Evolutionary conservation across 2,113 vertebrate genomes (phyloP).

Genomic region (Cyanoliseus patagonus): DNA sequence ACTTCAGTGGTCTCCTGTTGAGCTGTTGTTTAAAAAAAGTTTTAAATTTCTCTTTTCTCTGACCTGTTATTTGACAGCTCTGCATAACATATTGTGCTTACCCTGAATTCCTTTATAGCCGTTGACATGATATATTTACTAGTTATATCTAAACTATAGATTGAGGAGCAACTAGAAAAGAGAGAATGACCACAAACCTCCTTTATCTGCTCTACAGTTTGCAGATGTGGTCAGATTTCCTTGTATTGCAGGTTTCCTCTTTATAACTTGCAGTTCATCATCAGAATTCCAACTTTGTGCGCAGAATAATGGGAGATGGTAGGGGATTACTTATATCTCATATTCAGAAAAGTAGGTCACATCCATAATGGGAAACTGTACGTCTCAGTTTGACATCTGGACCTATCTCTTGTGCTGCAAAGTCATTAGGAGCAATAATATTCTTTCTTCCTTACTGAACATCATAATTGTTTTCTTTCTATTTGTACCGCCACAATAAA

Average conservation of each 20-base stretch:
- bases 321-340: not conserved
- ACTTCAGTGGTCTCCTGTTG: slow-evolving; percentile 1
- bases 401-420: not conserved
- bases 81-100: not conserved
- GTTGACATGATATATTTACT: not conserved
- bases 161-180: not conserved
- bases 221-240: not conserved
- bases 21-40: not conserved
- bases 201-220: not conserved
- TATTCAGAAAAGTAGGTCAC: not conserved
- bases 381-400: not conserved
- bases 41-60: not conserved
- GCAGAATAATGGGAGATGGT: not conserved
- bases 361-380: not conserved
- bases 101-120: not conserved
- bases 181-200: not conserved
- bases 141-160: not conserved
- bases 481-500: not conserved
- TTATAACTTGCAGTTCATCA: not conserved
- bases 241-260: not conserved
- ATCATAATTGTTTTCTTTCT: not conserved
- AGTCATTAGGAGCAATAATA: not conserved
- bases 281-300: not conserved
- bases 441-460: not conserved
- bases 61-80: not conserved